phyloP scores from a whole-genome alignment of 1,140 invertebrate species.

The Drosophila kurseongensis region DNA sequence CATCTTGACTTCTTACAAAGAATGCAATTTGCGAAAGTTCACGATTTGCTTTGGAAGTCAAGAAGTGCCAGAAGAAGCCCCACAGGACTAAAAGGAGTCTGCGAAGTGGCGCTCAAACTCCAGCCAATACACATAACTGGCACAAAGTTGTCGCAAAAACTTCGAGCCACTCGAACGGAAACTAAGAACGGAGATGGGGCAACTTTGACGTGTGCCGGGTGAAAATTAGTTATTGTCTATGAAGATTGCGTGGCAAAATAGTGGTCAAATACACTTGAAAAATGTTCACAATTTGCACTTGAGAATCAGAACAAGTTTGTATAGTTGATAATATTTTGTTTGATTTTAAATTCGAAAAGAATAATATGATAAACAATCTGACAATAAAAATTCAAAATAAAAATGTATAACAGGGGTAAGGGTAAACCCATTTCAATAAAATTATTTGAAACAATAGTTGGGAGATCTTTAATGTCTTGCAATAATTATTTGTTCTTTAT shows the following conservation, averaged over 20 bases:
- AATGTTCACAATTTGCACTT: too few species aligned
- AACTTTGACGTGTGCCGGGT: constrained; percentile 45
- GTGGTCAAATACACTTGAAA: neutral
- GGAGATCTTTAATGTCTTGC: too few species aligned
- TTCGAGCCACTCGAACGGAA: constrained; percentile 3
- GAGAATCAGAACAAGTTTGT: neutral
- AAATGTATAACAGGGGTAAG: too few species aligned
- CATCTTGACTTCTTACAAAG: constrained; percentile 13
- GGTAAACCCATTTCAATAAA: too few species aligned
- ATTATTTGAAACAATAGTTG: too few species aligned
- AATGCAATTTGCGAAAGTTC: constrained; percentile 46
- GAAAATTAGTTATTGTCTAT: constrained; percentile 59
- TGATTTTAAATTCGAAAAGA: too few species aligned
- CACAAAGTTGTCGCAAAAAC: constrained; percentile 46
- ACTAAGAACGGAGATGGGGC: constrained; percentile 3
- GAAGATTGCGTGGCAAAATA: constrained; percentile 16
- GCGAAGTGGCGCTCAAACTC: constrained; percentile 29
- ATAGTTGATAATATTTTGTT: neutral
- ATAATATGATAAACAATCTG: too few species aligned
- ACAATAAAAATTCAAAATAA: too few species aligned
- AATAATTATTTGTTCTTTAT: neutral
- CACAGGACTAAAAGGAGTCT: constrained; percentile 9
- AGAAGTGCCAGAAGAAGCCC: constrained; percentile 11
- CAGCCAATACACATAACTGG: constrained; percentile 34
- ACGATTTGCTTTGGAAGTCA: constrained; percentile 32